Evolutionary conservation across 2,797 vertebrate genomes (phyloP).

Genomic region (Bryconaethiops microstoma): DNA sequence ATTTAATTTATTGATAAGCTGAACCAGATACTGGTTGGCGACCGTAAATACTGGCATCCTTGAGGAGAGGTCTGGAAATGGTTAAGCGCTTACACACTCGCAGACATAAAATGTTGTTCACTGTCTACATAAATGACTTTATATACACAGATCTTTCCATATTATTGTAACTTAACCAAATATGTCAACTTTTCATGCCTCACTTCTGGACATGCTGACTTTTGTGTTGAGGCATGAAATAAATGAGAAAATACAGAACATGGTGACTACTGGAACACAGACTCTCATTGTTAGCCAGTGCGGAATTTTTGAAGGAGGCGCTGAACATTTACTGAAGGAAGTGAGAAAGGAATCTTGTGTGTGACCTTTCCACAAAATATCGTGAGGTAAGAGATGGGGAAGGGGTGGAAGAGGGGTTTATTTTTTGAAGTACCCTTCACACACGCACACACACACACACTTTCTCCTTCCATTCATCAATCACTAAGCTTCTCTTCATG

Average conservation of each 20-base stretch:
- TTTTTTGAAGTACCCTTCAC: neutral
- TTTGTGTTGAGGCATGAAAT: neutral
- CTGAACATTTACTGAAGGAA: neutral
- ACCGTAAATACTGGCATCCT: too few species aligned
- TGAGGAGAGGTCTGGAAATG: too few species aligned
- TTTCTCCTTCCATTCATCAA: neutral
- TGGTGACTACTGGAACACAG: too few species aligned
- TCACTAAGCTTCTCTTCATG: slow-evolving; percentile 68
- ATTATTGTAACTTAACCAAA: too few species aligned
- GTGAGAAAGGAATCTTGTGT: neutral
- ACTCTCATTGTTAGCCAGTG: neutral
- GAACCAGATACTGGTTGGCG: too few species aligned
- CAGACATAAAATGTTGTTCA: too few species aligned
- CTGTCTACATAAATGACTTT: neutral
- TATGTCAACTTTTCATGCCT: too few species aligned
- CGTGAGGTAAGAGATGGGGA: neutral
- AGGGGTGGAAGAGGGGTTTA: neutral
- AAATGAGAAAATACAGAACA: too few species aligned
- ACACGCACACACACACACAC: neutral
- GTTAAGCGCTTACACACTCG: too few species aligned
- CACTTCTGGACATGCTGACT: neutral
- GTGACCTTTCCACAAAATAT: slow-evolving; percentile 8
- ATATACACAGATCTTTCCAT: too few species aligned
- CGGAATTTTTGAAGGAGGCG: neutral
- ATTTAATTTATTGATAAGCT: too few species aligned